Conservation (phyloP, 2,797 vertebrate species). For the Microctenopoma stevenorrisi region DNA sequence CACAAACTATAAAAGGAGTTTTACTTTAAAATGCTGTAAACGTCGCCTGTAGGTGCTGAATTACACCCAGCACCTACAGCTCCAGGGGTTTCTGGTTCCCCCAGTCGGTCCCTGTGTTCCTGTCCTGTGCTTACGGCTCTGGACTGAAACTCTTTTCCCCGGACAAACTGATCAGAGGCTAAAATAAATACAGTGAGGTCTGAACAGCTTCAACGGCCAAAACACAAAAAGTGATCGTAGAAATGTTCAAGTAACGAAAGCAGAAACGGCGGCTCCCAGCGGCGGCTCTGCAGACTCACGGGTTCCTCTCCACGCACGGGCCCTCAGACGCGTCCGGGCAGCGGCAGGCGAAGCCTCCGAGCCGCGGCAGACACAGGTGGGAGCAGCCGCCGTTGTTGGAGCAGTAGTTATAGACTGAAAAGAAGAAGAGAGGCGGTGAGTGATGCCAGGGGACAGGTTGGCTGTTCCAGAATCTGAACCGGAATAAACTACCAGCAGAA, state of each 20-base stretch:
- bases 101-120: too few species aligned
- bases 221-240: background rate
- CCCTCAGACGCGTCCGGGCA: constrained; percentile 87
- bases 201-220: constrained; percentile 1
- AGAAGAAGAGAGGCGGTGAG: background rate
- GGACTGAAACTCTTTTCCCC: constrained; percentile 3
- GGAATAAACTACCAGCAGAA: too few species aligned
- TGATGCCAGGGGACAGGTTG: background rate
- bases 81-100: background rate
- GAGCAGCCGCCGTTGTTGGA: constrained; percentile 91
- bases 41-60: background rate
- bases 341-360: constrained; percentile 88
- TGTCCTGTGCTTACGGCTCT: background rate
- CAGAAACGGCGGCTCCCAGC: background rate
- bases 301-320: constrained; percentile 83
- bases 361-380: constrained; percentile 91
- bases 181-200: constrained; percentile 13
- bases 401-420: constrained; percentile 88
- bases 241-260: constrained; percentile 55
- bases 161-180: background rate
- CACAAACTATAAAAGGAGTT: background rate
- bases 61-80: background rate
- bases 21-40: constrained; percentile 17
- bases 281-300: constrained; percentile 36
- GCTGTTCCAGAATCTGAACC: too few species aligned